These are phyloP conservation scores for Dryococelus australis DNA, from an alignment of 2,888 invertebrate species.

Conservation along the genomic window DNA sequence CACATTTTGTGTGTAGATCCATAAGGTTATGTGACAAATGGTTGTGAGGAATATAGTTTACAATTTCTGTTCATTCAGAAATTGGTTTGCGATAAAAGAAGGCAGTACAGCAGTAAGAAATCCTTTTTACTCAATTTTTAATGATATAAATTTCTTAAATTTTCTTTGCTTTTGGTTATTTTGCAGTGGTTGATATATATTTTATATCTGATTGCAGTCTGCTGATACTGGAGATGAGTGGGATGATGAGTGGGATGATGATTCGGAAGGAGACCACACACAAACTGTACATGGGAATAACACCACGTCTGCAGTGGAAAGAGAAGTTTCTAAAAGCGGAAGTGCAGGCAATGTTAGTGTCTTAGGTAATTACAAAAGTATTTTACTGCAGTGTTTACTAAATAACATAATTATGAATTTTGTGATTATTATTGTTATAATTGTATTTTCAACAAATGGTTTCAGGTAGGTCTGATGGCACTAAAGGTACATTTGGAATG, in stretches of 20 bases:
- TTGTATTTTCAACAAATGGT: background rate
- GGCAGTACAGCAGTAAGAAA: too few species aligned
- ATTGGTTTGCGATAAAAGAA: too few species aligned
- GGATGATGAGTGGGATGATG: constrained; percentile 90
- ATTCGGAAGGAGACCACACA: constrained; percentile 76
- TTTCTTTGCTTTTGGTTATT: background rate
- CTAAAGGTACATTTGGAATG: constrained; percentile 71
- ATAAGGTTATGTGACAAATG: too few species aligned
- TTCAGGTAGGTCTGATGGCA: constrained; percentile 45
- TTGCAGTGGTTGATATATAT: background rate
- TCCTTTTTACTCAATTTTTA: too few species aligned
- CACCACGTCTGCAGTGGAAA: constrained; percentile 5
- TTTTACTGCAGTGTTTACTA: background rate
- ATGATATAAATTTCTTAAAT: background rate
- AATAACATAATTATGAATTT: background rate
- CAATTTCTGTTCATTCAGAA: too few species aligned
- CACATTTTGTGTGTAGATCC: too few species aligned
- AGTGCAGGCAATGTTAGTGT: constrained; percentile 50
- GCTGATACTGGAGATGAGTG: constrained; percentile 70
- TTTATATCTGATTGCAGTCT: constrained; percentile 27
- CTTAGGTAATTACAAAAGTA: constrained; percentile 43
- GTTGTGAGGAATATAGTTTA: too few species aligned
- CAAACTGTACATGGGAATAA: constrained; percentile 44
- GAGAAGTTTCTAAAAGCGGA: constrained; percentile 40
- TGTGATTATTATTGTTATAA: background rate